A percentile compares a stretch with the other conserved stretches of the same genome.
phyloP scores from a whole-genome alignment of 2,888 invertebrate genomes.

The Hydraecia micacea region DNA sequence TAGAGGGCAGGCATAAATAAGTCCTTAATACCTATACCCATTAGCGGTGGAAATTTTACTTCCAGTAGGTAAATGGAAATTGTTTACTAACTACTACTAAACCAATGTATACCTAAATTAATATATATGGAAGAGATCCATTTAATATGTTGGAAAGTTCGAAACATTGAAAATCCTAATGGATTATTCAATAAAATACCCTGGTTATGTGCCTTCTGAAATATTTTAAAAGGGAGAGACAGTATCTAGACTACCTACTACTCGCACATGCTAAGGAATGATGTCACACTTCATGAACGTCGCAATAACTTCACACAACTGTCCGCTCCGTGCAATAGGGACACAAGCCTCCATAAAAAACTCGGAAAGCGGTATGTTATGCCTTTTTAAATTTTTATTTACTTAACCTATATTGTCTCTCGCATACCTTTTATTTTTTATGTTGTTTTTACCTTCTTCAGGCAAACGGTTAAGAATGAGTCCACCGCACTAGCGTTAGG shows the following conservation, averaged over 20 bases:
- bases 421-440: background rate
- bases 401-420: background rate
- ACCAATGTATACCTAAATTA: background rate
- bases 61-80: background rate
- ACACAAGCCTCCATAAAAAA: background rate
- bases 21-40: too few relatives aligned
- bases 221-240: background rate
- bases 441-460: background rate
- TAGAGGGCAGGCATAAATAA: too few relatives aligned
- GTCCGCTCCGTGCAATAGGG: slow-evolving; percentile 16
- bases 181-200: background rate
- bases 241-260: too few relatives aligned
- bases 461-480: background rate
- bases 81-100: background rate
- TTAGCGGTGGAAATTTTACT: background rate
- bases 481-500: background rate
- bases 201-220: background rate
- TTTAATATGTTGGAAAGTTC: background rate
- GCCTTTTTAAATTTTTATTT: slow-evolving; percentile 8
- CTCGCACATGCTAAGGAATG: slow-evolving; percentile 3
- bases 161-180: background rate
- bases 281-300: slow-evolving; percentile 18
- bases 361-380: slow-evolving; percentile 7
- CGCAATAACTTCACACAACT: slow-evolving; percentile 30
- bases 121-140: background rate